Base-by-base conservation (phyloP, 2,113 vertebrate genomes). In the Taxidea taxus region DNA sequence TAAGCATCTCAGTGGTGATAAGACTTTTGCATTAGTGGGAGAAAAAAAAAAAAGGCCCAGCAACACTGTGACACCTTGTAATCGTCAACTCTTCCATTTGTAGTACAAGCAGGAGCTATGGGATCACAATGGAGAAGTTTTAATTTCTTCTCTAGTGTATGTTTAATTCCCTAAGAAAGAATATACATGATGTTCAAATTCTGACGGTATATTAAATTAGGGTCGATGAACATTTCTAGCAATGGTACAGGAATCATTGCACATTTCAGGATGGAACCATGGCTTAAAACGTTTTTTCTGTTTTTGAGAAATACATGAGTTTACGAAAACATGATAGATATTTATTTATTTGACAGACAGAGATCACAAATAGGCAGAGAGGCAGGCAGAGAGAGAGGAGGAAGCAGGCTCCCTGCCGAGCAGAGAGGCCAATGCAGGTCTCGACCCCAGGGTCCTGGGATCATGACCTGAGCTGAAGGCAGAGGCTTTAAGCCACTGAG, bases 151-250 rank as follows among this genome's bases (percentile, higher is more conserved):
- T 91, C 16, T 64, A 16, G 4, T 91, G 31, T 78, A 70, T 91
- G 15, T 92, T 91, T 87, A 93, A 86, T 92, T 89, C 87, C 68
- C 34, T 91, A 90, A 18, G 2, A 87, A 20, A 74, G 20, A 95
- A 78, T 97, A 95, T 94, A 51, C 15, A 31, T 94, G 31, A 87
- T 90, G 66, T 95, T 95, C 49, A 77, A 78, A 93, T 87, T 90
- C 90, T 82, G 56, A 83, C 78, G 82, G 89, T 95, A 95, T 93
- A 97, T 92, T 95, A 97, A 85, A 78, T 96, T 92, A 92, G 75
- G 92, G 87, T 95, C 64, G 56, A 86, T 95, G 92, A 95, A 84
- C 68, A 90, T 96, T 91, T 95, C 72, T 54, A 95, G 70, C 58
- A 90, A 80, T 56, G 42, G 31, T 29, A 95, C 14, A 93, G 44